phyloP scores from a whole-genome alignment of 2,797 vertebrate species.

The Synaphobranchus kaupii region DNA sequence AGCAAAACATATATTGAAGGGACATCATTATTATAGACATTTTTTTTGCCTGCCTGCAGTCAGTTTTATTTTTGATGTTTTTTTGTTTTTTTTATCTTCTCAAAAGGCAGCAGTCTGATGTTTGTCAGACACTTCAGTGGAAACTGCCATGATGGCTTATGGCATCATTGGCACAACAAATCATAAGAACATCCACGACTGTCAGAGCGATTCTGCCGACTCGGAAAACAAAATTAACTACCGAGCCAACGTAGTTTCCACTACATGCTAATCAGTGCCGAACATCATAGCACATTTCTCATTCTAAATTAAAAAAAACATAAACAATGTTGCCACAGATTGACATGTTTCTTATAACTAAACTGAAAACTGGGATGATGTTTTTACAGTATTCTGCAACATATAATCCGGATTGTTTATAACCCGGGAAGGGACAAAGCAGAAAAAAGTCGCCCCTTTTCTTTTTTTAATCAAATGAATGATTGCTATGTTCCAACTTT shows the following conservation, averaged over 20 bases:
- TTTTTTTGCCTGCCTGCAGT: background rate
- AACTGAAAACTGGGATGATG: background rate
- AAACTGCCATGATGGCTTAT: constrained; percentile 1
- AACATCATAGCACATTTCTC: background rate
- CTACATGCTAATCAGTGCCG: background rate
- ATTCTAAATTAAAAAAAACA: background rate
- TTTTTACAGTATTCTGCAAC: background rate
- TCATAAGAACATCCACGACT: background rate
- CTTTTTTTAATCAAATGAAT: constrained; percentile 6
- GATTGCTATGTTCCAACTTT: background rate
- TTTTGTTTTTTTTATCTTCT: background rate
- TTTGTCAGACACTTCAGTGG: constrained; percentile 6
- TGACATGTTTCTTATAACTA: background rate
- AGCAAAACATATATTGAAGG: background rate
- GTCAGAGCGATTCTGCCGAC: background rate
- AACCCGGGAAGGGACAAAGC: too few species aligned
- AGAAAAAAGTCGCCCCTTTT: background rate
- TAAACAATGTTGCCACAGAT: background rate
- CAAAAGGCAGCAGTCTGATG: too few species aligned
- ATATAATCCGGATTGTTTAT: background rate
- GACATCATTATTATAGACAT: background rate
- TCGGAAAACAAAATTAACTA: background rate
- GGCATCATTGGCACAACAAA: constrained; percentile 11
- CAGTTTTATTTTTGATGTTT: background rate
- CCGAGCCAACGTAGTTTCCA: background rate